Conservation (phyloP, 2,888 invertebrate species). For the Panzeria rudis region DNA sequence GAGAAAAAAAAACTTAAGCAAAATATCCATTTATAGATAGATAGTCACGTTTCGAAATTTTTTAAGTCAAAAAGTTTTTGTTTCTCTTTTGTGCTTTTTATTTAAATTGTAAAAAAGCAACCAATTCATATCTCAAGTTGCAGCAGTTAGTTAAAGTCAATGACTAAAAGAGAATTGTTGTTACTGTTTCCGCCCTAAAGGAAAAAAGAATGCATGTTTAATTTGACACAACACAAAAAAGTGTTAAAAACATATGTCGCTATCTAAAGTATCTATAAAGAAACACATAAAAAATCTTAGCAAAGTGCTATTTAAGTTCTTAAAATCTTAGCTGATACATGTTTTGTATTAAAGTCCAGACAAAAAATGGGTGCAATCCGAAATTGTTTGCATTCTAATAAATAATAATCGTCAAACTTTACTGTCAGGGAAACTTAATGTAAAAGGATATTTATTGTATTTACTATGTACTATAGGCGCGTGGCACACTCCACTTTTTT, state of each 20-base stretch:
- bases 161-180: conserved; percentile 38
- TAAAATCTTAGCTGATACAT: no score
- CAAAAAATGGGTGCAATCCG: no score
- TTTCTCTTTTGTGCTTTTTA: conserved; percentile 22
- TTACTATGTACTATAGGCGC: no score
- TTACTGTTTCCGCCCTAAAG: conserved; percentile 5
- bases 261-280: background rate
- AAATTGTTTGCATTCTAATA: no score
- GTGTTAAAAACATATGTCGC: background rate
- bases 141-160: conserved; percentile 46
- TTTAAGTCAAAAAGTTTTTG: conserved; percentile 18
- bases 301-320: no score
- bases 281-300: background rate
- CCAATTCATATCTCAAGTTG: conserved; percentile 43
- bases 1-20: conserved; percentile 14
- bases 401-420: no score
- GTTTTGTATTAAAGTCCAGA: no score
- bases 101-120: conserved; percentile 9
- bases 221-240: conserved; percentile 19
- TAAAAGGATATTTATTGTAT: no score
- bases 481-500: no score
- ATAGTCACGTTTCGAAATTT: conserved; percentile 59
- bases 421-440: no score
- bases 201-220: conserved; percentile 24
- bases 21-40: conserved; percentile 1